These are phyloP conservation scores for Chelidonichthys spinosus DNA, from an alignment of 2,797 vertebrate genomes.

Conservation along the genomic window DNA sequence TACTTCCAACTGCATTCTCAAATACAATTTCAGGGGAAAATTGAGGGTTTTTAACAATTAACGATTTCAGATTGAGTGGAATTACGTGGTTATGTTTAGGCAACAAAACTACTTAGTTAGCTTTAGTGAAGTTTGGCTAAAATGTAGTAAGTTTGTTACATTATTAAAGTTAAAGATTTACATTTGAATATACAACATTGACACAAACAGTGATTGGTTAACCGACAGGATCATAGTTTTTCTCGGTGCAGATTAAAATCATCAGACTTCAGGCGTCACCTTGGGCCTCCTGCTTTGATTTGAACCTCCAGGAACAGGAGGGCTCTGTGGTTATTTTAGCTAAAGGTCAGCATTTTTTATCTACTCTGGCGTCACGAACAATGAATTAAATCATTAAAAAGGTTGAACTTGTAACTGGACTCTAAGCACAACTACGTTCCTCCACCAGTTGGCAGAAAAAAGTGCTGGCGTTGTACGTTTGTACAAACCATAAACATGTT, in stretches of 20 bases:
- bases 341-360: background rate
- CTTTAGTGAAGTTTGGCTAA: no score
- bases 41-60: no score
- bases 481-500: no score
- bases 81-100: no score
- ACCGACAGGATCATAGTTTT: background rate
- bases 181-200: no score
- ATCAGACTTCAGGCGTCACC: background rate
- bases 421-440: background rate
- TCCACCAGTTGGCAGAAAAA: background rate
- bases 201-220: background rate
- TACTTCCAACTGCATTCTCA: no score
- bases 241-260: background rate
- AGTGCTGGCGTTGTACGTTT: background rate
- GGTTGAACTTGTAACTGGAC: background rate
- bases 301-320: background rate
- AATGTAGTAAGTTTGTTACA: no score
- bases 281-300: background rate
- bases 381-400: background rate
- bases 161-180: no score
- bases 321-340: background rate
- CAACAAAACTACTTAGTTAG: no score
- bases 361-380: background rate
- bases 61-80: no score
- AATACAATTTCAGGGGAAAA: no score